Base-by-base conservation (phyloP, 2,888 invertebrate genomes). In the Artemia sinica region DNA sequence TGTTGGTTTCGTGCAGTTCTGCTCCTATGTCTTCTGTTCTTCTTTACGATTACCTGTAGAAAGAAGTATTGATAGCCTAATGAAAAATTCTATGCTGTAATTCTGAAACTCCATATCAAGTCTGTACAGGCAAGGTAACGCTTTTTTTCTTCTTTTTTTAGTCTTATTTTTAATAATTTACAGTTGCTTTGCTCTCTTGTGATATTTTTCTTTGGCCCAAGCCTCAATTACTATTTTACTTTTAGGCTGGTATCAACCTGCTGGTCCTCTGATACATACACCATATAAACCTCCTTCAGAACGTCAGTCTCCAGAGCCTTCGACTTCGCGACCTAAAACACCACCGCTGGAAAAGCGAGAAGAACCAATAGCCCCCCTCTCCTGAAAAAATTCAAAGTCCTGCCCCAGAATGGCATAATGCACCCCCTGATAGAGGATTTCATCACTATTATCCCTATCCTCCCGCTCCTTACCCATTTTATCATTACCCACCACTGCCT, bases 341-440 rank as follows among this genome's bases (percentile, higher is more conserved):
- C 10, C 58, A 58, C n/a, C 58, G 10, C 58, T 14, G 18, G 58
- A 58, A 58, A 58, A 58, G 10, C n/a, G 18, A 18, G 58, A 58
- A 18, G 58, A 58, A 18, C 58, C 58, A 58, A n/a, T 18, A 14
- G 11, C 10, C 8, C 58, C 28, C 28, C n/a, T 28, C n/a, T 8
- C 58, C 58, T 8, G 58, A 58, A 8, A 58, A 58, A 18, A n/a
- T 18, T 18, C 58, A n/a, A 58, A 58, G 14, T 18, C 58, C 58
- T 58, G 14, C 10, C 18, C 58, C 58, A 14, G 58, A 58, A 18
- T 58, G 58, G 58, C 58, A 58, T 58, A 58, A 18, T 58, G 8
- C 58, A 10, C 58, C 58, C n/a, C 58, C n/a, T 58, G 58, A 58
- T 58, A n/a, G 58, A 14, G 58, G 58, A 58, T 58, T 58, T 18